A percentile compares a stretch with the other conserved stretches of the same genome.
These are phyloP conservation scores for Hozukius guyotensis DNA, from an alignment of 2,797 vertebrate species.

Conservation along the genomic window DNA sequence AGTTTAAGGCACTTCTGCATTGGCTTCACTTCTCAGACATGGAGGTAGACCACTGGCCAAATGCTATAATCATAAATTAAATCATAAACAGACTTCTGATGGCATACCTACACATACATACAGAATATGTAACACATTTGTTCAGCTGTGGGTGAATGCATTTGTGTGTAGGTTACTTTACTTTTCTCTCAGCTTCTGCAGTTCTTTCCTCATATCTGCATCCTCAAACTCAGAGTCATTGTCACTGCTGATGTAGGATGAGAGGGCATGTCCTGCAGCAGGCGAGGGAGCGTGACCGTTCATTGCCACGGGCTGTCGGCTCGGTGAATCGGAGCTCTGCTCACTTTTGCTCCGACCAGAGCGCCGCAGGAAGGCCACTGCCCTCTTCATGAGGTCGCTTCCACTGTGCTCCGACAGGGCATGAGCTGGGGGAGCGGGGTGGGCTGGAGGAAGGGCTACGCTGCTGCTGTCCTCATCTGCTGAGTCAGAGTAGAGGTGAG, in stretches of 20 bases:
- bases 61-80: neutral
- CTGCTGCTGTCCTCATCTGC: slow-evolving; percentile 85
- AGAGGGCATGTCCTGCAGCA: slow-evolving; percentile 72
- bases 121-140: neutral
- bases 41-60: no score
- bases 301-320: slow-evolving; percentile 76
- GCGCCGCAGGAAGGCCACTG: slow-evolving; percentile 90
- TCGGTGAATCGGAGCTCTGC: slow-evolving; percentile 85
- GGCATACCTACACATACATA: neutral
- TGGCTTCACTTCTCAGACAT: no score
- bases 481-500: slow-evolving; percentile 83
- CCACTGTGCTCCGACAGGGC: slow-evolving; percentile 81
- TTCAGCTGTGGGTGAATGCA: neutral
- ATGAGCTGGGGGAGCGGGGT: slow-evolving; percentile 65
- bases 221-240: slow-evolving; percentile 98
- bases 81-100: neutral
- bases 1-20: no score
- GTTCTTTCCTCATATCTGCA: slow-evolving; percentile 93
- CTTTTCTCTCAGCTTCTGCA: slow-evolving; percentile 96
- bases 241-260: slow-evolving; percentile 96
- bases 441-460: slow-evolving; percentile 59
- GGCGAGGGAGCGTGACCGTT: slow-evolving; percentile 78
- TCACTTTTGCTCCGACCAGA: slow-evolving; percentile 86
- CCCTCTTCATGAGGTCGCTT: slow-evolving; percentile 92
- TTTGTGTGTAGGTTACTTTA: slow-evolving; percentile 72